Percentiles rank a stretch among this genome's conserved stretches.
phyloP scores from a whole-genome alignment of 2,888 invertebrate genomes.

The Brachyptera risi region DNA sequence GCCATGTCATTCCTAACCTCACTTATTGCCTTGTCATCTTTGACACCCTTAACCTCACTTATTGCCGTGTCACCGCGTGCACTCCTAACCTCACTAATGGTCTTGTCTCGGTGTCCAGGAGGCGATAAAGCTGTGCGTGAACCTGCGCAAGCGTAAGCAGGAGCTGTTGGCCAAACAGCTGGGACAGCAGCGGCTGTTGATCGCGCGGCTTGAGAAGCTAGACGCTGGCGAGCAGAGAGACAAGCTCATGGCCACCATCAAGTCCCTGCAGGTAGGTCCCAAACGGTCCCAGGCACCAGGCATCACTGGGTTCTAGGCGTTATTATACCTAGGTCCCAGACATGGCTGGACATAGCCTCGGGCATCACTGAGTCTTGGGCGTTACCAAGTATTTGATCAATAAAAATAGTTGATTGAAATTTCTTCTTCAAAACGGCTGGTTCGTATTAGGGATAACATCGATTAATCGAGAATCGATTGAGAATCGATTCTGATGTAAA shows the following conservation, averaged over 20 bases:
- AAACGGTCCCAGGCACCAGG: no score
- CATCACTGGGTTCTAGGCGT: no score
- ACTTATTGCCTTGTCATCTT: neutral
- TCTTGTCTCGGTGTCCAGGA: constrained; percentile 44
- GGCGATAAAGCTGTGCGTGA: constrained; percentile 70
- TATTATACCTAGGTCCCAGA: no score
- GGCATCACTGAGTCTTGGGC: no score
- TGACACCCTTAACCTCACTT: neutral
- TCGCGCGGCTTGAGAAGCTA: constrained; percentile 76
- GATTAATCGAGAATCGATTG: no score
- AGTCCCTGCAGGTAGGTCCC: constrained; percentile 55
- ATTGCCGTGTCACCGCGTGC: neutral
- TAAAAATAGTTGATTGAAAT: no score
- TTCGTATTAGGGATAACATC: no score
- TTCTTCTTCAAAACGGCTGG: no score
- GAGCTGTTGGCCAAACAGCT: constrained; percentile 83
- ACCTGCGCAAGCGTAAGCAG: constrained; percentile 79
- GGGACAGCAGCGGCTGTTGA: constrained; percentile 78
- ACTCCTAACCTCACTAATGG: neutral
- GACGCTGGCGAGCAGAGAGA: constrained; percentile 70
- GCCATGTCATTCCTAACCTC: neutral
- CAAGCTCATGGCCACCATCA: constrained; percentile 72
- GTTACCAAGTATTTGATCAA: no score
- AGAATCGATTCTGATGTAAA: no score
- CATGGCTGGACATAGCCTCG: no score